These are phyloP conservation scores for Cromileptes altivelis DNA, from an alignment of 2,113 vertebrate species.

Conservation along the genomic window DNA sequence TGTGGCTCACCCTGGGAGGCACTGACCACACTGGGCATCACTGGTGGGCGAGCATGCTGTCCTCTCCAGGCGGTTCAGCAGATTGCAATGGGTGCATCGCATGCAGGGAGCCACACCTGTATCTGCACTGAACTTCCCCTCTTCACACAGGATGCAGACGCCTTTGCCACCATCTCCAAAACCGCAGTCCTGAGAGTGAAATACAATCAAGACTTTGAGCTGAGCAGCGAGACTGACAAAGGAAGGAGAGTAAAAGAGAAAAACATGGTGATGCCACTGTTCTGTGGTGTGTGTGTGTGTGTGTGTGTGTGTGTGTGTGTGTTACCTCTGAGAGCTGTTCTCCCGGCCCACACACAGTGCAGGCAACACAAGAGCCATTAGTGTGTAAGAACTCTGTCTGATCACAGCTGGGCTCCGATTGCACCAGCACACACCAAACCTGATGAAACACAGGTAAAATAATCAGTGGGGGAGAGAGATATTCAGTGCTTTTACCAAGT, in stretches of 20 bases:
- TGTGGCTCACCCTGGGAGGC: constrained; percentile 54
- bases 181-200: constrained; percentile 70
- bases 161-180: constrained; percentile 72
- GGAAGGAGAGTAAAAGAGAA: background rate
- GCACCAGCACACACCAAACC: constrained; percentile 41
- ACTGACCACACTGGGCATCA: constrained; percentile 66
- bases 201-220: background rate
- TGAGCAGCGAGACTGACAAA: background rate
- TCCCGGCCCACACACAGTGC: constrained; percentile 68
- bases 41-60: constrained; percentile 38
- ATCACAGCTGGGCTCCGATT: constrained; percentile 66
- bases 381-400: constrained; percentile 67
- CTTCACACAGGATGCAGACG: constrained; percentile 60
- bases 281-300: background rate
- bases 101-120: constrained; percentile 69
- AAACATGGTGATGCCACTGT: background rate
- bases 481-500: background rate
- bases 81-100: constrained; percentile 67
- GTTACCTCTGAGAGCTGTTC: constrained; percentile 75
- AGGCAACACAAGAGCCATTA: constrained; percentile 67
- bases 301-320: too few species aligned
- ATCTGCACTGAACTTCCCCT: constrained; percentile 64
- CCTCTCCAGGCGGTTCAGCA: constrained; percentile 69
- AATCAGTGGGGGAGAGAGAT: background rate
- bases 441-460: constrained; percentile 31